Base-by-base conservation (phyloP, 2,888 invertebrate species). In the Oconnorella tubifera region DNA sequence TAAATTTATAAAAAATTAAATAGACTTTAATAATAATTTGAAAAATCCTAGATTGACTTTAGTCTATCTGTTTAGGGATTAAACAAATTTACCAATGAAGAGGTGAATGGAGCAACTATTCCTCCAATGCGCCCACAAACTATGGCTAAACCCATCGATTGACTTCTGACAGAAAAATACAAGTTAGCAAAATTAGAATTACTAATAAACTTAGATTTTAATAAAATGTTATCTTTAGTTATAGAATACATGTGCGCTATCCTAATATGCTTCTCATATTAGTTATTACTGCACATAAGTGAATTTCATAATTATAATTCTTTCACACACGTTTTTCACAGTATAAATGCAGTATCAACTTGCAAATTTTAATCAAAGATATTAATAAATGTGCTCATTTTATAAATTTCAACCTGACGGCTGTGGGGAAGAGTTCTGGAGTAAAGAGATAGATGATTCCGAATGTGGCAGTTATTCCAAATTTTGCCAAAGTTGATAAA, bases 341-440 rank as follows among this genome's bases (percentile, higher is more conserved):
- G n/a, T n/a, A n/a, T n/a, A n/a, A n/a, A n/a, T n/a, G n/a, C n/a
- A 40, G 40, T 40, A 10, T 10, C 40, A 40, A 40, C 10, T 10
- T 40, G 40, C 40, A 40, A n/a, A 14, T 40, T 40, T 40, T 14
- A 40, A 10, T 40, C 40, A 40, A 40, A 40, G 10, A 40, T 40
- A 10, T 19, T 10, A 40, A 10, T 40, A 40, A 14, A 19, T 14
- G 40, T 40, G 10, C 10, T 14, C 40, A 40, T 40, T 10, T 40
- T 14, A 10, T 19, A 40, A 40, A 10, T 40, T 19, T 40, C 40
- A 51, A 51, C 53, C 53, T 51, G 53, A 51, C 53, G 53, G 53
- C 25, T 6, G 53, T 51, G 53, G 53, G 53, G 25, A 51, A 51
- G 53, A 51, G 53, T 25, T 51, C 53, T 23, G 53, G 53, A 51